Base-by-base conservation (phyloP, 2,888 invertebrate species). In the Zelleria hepariella region DNA sequence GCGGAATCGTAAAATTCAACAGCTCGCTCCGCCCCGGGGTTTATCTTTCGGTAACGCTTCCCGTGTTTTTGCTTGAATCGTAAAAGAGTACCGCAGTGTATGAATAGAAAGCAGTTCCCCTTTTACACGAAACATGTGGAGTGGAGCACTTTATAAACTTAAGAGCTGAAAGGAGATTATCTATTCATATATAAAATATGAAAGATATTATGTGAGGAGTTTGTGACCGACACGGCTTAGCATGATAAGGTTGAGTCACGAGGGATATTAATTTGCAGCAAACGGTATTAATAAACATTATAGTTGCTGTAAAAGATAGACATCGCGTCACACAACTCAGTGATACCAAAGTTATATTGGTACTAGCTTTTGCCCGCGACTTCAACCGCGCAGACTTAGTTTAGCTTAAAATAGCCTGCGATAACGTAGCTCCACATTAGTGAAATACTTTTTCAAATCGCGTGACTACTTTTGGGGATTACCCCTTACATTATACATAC, bases 1-100 rank as follows among this genome's bases (percentile, higher is more conserved):
- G 84, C 79, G 76, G 83, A 87, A 86, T 87, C 88, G 85, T 87
- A 88, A 88, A 88, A 88, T 86, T 86, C 86, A 86, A 86, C 86
- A 86, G 78, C 86, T 80, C 77, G 77, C 80, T 77, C 80, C 80
- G 80, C 82, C 71, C 77, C 73, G 68, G 74, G 85, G 82, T 86
- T 86, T 86, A 86, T 86, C 83, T 84, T 82, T 77, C 75, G 80
- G 74, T 75, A 74, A 70, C 75, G 77, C 76, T 78, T 78, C 75
- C 77, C 83, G 77, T 80, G 83, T 86, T 85, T 84, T 83, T 82
- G 80, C 80, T 77, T 71, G 77, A 84, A 84, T 82, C 86, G 84
- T 86, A 87, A 86, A 87, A 83, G 82, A 81, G 85, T 85, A 83
- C 82, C 81, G 75, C 81, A 71, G 74, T 74, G 71, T 82, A 84